Base-by-base conservation (phyloP, 2,797 vertebrate species). In the Spea hammondii region DNA sequence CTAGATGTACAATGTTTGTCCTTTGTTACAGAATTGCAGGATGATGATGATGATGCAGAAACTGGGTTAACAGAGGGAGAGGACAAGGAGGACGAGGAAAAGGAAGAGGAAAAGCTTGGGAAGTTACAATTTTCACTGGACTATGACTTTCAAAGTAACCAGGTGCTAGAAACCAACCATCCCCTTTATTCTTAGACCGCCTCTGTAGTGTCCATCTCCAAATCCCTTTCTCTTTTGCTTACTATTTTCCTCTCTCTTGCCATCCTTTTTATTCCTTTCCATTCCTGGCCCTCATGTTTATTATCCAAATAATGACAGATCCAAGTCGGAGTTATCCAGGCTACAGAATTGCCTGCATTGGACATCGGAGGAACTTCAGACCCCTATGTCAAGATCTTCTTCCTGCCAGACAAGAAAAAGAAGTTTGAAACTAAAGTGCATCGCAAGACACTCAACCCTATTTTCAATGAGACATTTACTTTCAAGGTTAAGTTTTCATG, bases 381-480 rank as follows among this genome's bases (percentile, higher is more conserved):
- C 84, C 97, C 97, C 0, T 99, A 99, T 0, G 97, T 99, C 82
- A 98, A 97, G 85, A 93, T 99, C 83, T 98, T 94, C 75, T 92
- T 99, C 65, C 94, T 99, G 65, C 97, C 97, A 0, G 97, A 99
- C 90, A 99, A 99, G 90, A 99, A 99, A 90, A 99, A 99, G 82
- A 99, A 99, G 86, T 97, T 88, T 0, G 97, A 99, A 89, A 99
- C 97, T 82, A 99, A 99, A 89, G 97, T 99, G 71, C 97, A 99
- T 86, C 96, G 97, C 88, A 99, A 99, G 90, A 99, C 97, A 0
- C 92, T 99, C 71, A 99, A 98, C 83, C 97, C 97, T 0, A 93
- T 94, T 85, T 99, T 99, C 91, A 99, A 99, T 0, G 97, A 99
- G 86, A 95, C 95, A 44, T 99, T 99, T 83, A 90, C 87, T 84